Conservation (phyloP, 2,888 invertebrate species). For the Horisme vitalbata region DNA sequence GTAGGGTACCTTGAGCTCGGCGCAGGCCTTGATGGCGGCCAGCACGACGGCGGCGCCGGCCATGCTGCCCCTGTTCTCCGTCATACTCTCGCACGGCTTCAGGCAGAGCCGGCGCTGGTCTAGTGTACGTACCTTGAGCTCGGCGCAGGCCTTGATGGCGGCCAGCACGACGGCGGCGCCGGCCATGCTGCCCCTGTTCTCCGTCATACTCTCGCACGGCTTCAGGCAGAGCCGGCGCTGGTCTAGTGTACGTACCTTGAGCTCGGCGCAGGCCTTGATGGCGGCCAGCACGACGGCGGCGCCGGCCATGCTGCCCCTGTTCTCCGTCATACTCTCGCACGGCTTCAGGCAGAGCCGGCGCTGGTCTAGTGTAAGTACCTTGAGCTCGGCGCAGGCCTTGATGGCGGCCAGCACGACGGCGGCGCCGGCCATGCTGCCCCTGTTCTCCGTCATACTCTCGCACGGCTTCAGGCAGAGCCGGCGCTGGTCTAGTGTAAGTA, state of each 20-base stretch:
- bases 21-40: conserved; percentile 86
- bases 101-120: conserved; percentile 90
- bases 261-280: conserved; percentile 85
- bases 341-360: conserved; percentile 90
- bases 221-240: conserved; percentile 91
- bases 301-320: conserved; percentile 93
- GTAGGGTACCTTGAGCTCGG: conserved; percentile 81
- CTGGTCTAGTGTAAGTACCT: too few relatives aligned
- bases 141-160: conserved; percentile 85
- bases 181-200: conserved; percentile 92
- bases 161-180: conserved; percentile 91
- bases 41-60: conserved; percentile 91
- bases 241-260: too few relatives aligned
- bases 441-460: conserved; percentile 85
- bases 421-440: conserved; percentile 93
- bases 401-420: conserved; percentile 88
- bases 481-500: too few relatives aligned
- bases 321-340: conserved; percentile 83
- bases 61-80: conserved; percentile 91
- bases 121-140: conserved; percentile 84
- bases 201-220: conserved; percentile 80
- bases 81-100: conserved; percentile 84
- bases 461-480: conserved; percentile 88
- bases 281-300: conserved; percentile 90
- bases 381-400: conserved; percentile 85